Base-by-base conservation (phyloP, 1,140 invertebrate genomes). In the Drosophila gunungcola region DNA sequence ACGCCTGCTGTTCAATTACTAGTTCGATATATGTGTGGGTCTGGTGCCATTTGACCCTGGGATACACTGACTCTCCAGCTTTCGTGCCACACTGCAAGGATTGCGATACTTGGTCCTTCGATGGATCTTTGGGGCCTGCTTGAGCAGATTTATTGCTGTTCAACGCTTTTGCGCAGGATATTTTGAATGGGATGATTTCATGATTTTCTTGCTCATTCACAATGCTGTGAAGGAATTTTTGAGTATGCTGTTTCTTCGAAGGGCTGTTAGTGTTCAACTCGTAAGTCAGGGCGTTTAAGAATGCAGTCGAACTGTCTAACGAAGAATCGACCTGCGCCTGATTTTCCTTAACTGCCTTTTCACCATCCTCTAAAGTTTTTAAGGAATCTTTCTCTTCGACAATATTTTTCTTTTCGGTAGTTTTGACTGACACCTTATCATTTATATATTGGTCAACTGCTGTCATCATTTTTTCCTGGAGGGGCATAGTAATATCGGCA, bases 41-140 rank as follows among this genome's bases (percentile, higher is more conserved):
- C 64, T 88, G 83, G 42, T 77, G 46, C 83, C 83, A 88, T 6
- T 48, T 72, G 3, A 89, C 80, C 39, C 53, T 67, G 2, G 83
- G 83, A 42, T 70, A 53, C 6, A 73, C 76, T 5, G 60, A 36
- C 13, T 41, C 67, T 3, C 45, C 64, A 1, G 39, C 32, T 11
- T 52, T 46, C 4, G 0, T 4, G 3, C 48, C 48, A 29, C 52
- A 70, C 42, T 48, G 32, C 4, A 84, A 10, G 4, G 55, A 60
- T 6, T 42, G 10, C 4, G 12, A 10, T 13, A 49, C 16, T 10
- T 36, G 36, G 34, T 43, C 39, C 2, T 16, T 12, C 1, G 42
- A 29, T 3, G 29, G 16, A 0, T n/a, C 46, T 32, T 12, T 6
- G 3, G 6, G 4, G 12, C 9, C 25, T 2, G n/a, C 9, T 36